Conservation (phyloP, 2,888 invertebrate species). For the Athalia circularis region DNA sequence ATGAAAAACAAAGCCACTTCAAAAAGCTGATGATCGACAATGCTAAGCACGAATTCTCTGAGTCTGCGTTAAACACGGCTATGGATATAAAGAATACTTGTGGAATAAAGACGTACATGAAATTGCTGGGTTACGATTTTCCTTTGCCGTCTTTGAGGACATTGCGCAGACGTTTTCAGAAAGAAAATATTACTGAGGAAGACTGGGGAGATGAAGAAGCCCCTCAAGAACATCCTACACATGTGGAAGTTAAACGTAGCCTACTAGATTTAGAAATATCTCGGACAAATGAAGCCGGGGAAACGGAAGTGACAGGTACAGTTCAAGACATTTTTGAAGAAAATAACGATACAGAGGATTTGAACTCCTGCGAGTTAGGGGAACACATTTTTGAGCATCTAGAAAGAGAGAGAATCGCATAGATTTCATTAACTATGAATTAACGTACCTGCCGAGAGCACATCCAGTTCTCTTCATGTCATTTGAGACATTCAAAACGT, state of each 20-base stretch:
- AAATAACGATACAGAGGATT: conserved; percentile 65
- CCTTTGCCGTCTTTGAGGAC: conserved; percentile 62
- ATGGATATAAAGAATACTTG: conserved; percentile 61
- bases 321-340: conserved; percentile 71
- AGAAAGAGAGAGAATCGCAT: not conserved
- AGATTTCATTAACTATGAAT: not conserved
- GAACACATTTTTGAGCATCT: conserved; percentile 55
- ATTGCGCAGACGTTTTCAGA: conserved; percentile 52
- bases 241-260: not conserved
- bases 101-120: conserved; percentile 61
- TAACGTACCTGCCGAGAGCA: not conserved
- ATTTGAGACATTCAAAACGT: not conserved
- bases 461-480: too few relatives aligned
- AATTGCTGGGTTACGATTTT: conserved; percentile 61
- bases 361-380: conserved; percentile 60
- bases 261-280: not conserved
- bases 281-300: not conserved
- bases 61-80: conserved; percentile 57
- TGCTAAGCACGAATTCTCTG: conserved; percentile 58
- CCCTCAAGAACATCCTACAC: not conserved
- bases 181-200: conserved; percentile 14
- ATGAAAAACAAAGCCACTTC: conserved; percentile 60
- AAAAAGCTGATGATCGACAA: conserved; percentile 58
- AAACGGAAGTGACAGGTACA: conserved; percentile 60
- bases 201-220: conserved; percentile 42